phyloP scores from a whole-genome alignment of 2,113 vertebrate species.

The Passer domesticus region DNA sequence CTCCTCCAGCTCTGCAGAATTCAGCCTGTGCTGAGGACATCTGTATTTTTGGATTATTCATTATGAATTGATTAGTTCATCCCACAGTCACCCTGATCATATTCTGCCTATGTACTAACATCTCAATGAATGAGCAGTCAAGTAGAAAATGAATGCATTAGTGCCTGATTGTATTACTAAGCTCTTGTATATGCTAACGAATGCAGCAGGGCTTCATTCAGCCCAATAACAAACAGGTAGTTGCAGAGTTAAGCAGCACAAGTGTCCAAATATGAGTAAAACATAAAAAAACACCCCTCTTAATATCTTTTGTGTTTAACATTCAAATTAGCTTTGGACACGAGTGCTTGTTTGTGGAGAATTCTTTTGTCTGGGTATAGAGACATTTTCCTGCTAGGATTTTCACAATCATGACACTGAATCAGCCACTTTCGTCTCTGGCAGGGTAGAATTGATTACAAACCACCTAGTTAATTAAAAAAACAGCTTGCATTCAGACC shows the following conservation, averaged over 20 bases:
- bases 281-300: background rate
- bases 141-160: constrained; percentile 84
- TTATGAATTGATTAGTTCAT: constrained; percentile 42
- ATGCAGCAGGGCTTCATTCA: constrained; percentile 1
- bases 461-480: constrained; percentile 41
- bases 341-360: background rate
- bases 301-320: background rate
- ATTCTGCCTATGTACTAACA: constrained; percentile 69
- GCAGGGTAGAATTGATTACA: constrained; percentile 29
- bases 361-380: constrained; percentile 12
- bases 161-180: constrained; percentile 75
- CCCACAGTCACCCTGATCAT: constrained; percentile 46
- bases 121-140: constrained; percentile 78
- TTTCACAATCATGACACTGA: background rate
- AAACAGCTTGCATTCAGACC: background rate
- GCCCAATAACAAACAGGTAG: constrained; percentile 45
- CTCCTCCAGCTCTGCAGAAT: background rate
- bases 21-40: background rate
- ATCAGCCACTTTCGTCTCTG: constrained; percentile 1
- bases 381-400: background rate
- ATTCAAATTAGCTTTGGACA: constrained; percentile 22
- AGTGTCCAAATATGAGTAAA: background rate
- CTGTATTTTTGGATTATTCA: constrained; percentile 47
- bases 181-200: constrained; percentile 17
- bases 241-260: constrained; percentile 30